Conservation (phyloP, 2,797 vertebrate genomes). For the Melanotaenia pygmaea region DNA sequence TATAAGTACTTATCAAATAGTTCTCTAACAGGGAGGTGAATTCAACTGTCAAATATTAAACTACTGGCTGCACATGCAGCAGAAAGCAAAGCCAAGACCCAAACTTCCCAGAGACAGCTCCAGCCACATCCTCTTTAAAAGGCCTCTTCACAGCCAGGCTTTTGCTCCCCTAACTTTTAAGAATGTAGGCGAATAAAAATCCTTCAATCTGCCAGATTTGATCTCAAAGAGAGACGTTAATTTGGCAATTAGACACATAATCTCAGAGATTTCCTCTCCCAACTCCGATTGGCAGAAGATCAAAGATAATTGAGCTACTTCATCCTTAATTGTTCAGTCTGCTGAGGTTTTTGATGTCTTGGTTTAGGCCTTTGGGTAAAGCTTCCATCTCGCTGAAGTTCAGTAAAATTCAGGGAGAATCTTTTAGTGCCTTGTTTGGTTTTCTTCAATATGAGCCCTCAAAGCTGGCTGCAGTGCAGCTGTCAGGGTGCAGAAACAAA, state of each 20-base stretch:
- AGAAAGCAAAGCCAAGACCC: not conserved
- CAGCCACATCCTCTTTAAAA: not conserved
- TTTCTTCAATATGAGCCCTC: constrained; percentile 8
- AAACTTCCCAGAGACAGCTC: too few relatives aligned
- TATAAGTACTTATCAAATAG: not conserved
- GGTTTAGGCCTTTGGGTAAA: constrained; percentile 28
- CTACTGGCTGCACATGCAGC: not conserved
- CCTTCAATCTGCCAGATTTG: constrained; percentile 15
- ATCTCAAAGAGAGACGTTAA: constrained; percentile 27
- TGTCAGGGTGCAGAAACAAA: constrained; percentile 4
- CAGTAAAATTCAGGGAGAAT: constrained; percentile 16
- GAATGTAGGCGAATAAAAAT: not conserved
- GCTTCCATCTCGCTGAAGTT: constrained; percentile 35
- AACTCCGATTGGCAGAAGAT: constrained; percentile 40
- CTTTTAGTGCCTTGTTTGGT: constrained; percentile 19
- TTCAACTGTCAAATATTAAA: not conserved
- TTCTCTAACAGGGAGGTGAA: not conserved
- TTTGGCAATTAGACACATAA: constrained; percentile 31
- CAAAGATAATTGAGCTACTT: constrained; percentile 39
- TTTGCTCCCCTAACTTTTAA: not conserved
- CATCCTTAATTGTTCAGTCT: constrained; percentile 10
- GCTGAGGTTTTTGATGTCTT: not conserved
- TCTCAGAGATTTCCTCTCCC: constrained; percentile 19
- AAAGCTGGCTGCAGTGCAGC: not conserved
- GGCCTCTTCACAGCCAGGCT: not conserved